Percentiles rank a stretch among this genome's conserved stretches.
Conservation (phyloP, 2,113 vertebrate genomes). For the Corythoichthys haematopterus region DNA sequence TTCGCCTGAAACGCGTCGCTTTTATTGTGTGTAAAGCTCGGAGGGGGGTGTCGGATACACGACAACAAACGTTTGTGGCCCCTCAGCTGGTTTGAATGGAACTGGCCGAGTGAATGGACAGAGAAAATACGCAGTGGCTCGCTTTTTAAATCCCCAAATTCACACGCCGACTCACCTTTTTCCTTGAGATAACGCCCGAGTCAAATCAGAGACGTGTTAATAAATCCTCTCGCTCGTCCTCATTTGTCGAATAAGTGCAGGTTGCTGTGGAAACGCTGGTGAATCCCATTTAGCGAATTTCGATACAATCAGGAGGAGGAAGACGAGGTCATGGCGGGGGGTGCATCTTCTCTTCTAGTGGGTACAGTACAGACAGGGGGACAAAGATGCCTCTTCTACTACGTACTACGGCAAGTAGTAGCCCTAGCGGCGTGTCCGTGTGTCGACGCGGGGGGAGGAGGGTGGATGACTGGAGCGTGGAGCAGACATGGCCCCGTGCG, state of each 20-base stretch:
- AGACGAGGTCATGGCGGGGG: conserved; percentile 55
- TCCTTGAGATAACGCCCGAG: conserved; percentile 50
- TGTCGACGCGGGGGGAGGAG: neutral
- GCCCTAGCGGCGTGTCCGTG: conserved; percentile 5
- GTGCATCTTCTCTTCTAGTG: conserved; percentile 27
- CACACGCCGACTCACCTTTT: conserved; percentile 54
- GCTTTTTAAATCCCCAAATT: neutral
- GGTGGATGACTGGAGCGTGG: conserved; percentile 13
- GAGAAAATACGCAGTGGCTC: conserved; percentile 17
- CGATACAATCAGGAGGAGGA: conserved; percentile 26
- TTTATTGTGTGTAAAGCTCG: neutral
- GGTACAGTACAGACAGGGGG: conserved; percentile 48
- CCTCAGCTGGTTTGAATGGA: conserved; percentile 57
- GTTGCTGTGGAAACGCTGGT: conserved; percentile 48
- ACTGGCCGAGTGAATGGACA: conserved; percentile 13
- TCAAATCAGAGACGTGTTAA: conserved; percentile 55
- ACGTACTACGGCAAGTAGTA: neutral
- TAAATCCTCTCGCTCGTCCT: conserved; percentile 55
- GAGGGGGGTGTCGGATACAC: neutral
- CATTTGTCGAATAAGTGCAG: conserved; percentile 51
- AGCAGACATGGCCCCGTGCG: conserved; percentile 45
- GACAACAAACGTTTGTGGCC: conserved; percentile 2
- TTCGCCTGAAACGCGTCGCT: neutral
- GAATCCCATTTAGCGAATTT: conserved; percentile 64
- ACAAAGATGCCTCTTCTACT: conserved; percentile 9